Conservation (phyloP, 2,113 vertebrate genomes). For the Uria aalge region DNA sequence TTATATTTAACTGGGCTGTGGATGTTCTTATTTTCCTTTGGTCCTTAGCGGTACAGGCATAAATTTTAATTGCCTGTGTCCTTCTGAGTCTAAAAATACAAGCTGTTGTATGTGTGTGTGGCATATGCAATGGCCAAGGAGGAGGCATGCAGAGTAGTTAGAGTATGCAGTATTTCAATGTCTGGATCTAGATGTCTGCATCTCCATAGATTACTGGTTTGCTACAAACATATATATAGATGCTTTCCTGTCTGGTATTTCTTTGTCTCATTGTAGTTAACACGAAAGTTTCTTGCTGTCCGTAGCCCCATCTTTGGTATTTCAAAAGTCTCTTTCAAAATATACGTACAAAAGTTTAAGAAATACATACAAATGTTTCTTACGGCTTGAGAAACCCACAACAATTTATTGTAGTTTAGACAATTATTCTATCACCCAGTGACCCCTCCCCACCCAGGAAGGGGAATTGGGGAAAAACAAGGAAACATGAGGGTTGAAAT, state of each 20-base stretch:
- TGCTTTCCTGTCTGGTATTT: neutral
- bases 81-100: neutral
- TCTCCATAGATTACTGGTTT: neutral
- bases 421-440: neutral
- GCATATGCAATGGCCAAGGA: rapidly evolving
- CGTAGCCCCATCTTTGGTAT: neutral
- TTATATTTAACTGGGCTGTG: neutral
- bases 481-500: neutral
- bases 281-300: neutral
- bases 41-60: neutral
- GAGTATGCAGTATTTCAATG: neutral
- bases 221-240: neutral
- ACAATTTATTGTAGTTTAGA: neutral
- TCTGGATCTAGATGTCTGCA: neutral
- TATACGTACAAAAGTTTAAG: neutral
- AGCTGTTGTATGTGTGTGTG: neutral
- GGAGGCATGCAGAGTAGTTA: neutral
- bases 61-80: neutral
- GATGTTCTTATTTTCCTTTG: neutral
- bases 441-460: neutral
- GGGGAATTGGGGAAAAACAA: neutral
- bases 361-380: neutral
- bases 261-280: neutral
- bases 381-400: neutral
- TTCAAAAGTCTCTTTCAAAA: neutral